Evolutionary conservation across 2,797 vertebrate species (phyloP).

Genomic region (Nothura maculosa): DNA sequence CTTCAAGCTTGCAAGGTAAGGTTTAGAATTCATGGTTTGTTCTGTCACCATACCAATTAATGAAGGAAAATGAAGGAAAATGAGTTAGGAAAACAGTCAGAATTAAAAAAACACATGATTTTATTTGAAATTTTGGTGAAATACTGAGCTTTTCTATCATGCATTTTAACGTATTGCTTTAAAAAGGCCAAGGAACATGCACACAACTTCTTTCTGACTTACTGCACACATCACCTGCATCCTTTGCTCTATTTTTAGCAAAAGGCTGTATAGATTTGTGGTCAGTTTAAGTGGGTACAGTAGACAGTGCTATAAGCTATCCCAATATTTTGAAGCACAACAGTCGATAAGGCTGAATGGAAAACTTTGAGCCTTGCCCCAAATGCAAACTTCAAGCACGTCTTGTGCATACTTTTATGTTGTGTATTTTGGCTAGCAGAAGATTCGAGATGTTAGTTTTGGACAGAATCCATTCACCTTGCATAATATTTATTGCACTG

Average conservation of each 20-base stretch:
- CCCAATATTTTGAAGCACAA: background rate
- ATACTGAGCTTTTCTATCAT: background rate
- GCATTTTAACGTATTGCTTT: background rate
- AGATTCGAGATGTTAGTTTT: conserved; percentile 63
- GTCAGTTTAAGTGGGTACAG: background rate
- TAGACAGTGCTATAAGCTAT: background rate
- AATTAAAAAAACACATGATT: background rate
- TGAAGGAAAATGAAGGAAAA: background rate
- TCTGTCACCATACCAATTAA: background rate
- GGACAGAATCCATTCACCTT: conserved; percentile 68
- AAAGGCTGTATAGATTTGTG: background rate
- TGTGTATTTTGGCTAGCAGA: conserved; percentile 67
- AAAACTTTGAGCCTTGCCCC: conserved; percentile 38
- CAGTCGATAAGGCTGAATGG: conserved; percentile 25
- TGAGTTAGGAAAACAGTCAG: background rate
- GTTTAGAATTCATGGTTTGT: background rate
- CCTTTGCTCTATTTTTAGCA: background rate
- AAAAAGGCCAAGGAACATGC: background rate
- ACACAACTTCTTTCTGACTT: background rate
- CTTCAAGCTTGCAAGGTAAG: background rate
- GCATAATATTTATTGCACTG: conserved; percentile 56
- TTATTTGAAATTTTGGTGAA: background rate
- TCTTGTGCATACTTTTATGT: conserved; percentile 23
- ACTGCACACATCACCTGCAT: background rate
- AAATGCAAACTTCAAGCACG: conserved; percentile 15